These are phyloP conservation scores for Sandelia bainsii DNA, from an alignment of 2,797 vertebrate genomes.

Conservation along the genomic window DNA sequence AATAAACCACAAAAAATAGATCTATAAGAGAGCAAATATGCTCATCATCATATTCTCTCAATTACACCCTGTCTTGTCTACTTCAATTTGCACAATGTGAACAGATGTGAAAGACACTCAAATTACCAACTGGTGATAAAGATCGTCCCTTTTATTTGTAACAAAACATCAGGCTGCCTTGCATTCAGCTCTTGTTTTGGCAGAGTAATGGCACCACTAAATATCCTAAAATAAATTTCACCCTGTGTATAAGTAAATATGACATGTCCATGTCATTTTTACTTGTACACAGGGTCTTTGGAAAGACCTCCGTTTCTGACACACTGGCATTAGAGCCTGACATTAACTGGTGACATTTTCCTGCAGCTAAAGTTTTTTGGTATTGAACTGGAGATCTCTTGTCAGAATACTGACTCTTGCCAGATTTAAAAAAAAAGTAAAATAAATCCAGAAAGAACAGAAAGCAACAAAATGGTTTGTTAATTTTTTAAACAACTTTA, in stretches of 20 bases:
- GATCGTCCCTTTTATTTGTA: too few species aligned
- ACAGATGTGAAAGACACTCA: too few species aligned
- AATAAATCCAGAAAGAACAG: slow-evolving; percentile 1
- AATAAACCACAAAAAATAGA: too few species aligned
- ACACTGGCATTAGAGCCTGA: neutral
- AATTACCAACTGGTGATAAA: too few species aligned
- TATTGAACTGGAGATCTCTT: slow-evolving; percentile 2
- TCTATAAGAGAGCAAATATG: too few species aligned
- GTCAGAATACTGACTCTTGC: neutral
- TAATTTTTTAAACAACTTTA: slow-evolving; percentile 50
- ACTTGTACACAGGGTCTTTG: neutral
- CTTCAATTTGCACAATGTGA: too few species aligned
- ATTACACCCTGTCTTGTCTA: too few species aligned
- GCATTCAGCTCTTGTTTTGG: slow-evolving; percentile 8
- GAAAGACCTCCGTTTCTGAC: slow-evolving; percentile 16
- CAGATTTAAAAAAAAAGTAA: neutral
- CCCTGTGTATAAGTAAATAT: slow-evolving; percentile 1
- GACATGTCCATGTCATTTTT: neutral
- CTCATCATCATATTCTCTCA: too few species aligned
- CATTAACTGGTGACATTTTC: neutral
- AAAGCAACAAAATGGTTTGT: neutral
- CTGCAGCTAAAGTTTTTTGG: neutral
- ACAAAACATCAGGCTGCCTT: too few species aligned
- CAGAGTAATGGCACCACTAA: neutral
- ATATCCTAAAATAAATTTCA: too few species aligned